phyloP scores from a whole-genome alignment of 2,888 invertebrate genomes.

The Eilema caniola region DNA sequence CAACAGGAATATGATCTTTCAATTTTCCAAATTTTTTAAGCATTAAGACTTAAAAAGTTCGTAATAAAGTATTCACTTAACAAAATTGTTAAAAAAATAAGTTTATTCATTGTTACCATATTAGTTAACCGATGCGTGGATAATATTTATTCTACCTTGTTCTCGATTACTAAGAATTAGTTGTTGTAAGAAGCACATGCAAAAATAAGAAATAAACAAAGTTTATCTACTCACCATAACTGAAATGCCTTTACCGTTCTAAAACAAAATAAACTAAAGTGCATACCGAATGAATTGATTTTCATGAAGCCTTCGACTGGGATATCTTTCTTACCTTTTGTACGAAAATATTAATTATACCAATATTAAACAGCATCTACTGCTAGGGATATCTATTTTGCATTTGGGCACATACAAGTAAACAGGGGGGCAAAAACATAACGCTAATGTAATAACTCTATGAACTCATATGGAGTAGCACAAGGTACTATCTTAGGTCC shows the following conservation, averaged over 20 bases:
- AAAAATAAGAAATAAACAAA: conserved; percentile 18
- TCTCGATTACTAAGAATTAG: not conserved
- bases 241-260: conserved; percentile 59
- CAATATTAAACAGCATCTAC: conserved; percentile 3
- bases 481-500: conserved; percentile 18
- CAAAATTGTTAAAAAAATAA: no score
- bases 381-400: not conserved
- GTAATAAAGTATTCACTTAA: no score
- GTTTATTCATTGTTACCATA: not conserved
- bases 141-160: no score
- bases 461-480: conserved; percentile 14
- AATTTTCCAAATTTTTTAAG: no score
- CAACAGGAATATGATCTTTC: no score
- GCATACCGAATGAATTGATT: conserved; percentile 50
- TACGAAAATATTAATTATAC: conserved; percentile 33
- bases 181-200: conserved; percentile 27
- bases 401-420: conserved; percentile 2
- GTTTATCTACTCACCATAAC: conserved; percentile 64
- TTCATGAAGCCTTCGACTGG: conserved; percentile 57
- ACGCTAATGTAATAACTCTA: not conserved
- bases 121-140: not conserved
- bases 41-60: no score
- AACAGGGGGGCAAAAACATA: not conserved
- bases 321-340: conserved; percentile 68
- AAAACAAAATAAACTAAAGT: conserved; percentile 62